Conservation (phyloP, 1,140 invertebrate species). For the Mycetomoellerius zeteki region DNA sequence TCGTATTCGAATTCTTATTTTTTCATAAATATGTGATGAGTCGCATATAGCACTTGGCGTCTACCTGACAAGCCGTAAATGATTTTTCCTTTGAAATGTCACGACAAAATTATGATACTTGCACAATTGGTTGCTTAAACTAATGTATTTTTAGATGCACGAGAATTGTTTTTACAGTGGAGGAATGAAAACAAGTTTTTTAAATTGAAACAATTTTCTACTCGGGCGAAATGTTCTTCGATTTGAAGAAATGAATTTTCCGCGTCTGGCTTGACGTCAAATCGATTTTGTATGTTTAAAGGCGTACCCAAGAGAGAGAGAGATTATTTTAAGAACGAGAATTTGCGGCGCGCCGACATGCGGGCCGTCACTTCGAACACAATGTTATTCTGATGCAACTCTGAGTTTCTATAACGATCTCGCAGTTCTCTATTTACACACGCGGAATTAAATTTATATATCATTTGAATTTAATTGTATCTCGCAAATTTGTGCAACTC, state of each 20-base stretch:
- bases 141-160: background rate
- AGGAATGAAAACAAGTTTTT: background rate
- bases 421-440: background rate
- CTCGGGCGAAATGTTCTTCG: background rate
- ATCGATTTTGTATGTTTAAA: slow-evolving; percentile 8
- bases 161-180: background rate
- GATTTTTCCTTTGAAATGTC: background rate
- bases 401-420: background rate
- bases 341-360: background rate
- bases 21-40: background rate
- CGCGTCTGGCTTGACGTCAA: background rate
- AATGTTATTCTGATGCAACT: slow-evolving; percentile 6
- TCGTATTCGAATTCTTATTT: background rate
- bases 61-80: background rate
- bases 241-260: background rate
- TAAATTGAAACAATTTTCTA: background rate
- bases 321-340: slow-evolving; percentile 57
- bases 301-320: background rate
- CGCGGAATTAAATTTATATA: background rate
- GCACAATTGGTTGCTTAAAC: background rate
- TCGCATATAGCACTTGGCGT: background rate
- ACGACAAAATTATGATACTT: background rate
- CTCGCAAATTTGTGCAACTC: background rate
- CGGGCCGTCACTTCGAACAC: too few species aligned
- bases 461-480: slow-evolving; percentile 5